Percentiles rank a stretch among this genome's conserved stretches.
Evolutionary conservation across 2,797 vertebrate genomes (phyloP).

Genomic region (Podargus strigoides): DNA sequence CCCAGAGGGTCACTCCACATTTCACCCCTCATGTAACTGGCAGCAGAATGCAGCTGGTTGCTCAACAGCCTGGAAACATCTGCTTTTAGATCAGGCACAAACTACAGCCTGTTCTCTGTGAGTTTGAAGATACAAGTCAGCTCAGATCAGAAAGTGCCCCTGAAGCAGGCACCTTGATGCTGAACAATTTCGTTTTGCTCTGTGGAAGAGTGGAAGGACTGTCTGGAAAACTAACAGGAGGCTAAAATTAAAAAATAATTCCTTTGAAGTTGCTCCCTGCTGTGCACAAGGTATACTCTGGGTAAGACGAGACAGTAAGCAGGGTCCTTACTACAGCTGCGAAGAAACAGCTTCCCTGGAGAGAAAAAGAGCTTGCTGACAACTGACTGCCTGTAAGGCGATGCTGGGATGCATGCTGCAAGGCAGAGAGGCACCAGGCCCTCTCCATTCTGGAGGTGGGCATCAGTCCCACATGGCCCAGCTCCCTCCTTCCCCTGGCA

Average conservation of each 20-base stretch:
- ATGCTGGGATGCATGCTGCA: background rate
- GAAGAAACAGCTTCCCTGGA: background rate
- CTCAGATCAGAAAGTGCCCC: background rate
- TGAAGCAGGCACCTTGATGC: background rate
- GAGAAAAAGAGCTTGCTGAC: background rate
- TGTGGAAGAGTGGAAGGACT: background rate
- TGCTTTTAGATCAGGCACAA: background rate
- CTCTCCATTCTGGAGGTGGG: background rate
- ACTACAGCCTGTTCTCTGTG: background rate
- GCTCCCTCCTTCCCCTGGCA: background rate
- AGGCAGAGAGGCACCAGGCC: background rate
- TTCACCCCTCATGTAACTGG: background rate
- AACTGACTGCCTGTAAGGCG: background rate
- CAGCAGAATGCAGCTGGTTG: background rate
- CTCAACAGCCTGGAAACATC: background rate
- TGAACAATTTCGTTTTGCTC: background rate
- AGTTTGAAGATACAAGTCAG: background rate
- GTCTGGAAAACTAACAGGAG: background rate
- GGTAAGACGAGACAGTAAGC: background rate
- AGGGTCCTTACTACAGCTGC: background rate
- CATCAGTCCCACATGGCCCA: rapidly evolving
- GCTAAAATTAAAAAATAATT: background rate
- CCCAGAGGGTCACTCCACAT: background rate
- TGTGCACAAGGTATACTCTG: background rate
- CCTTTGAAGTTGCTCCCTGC: background rate